Evolutionary conservation across 2,888 invertebrate species (phyloP).

Genomic region (Hermodice carunculata): DNA sequence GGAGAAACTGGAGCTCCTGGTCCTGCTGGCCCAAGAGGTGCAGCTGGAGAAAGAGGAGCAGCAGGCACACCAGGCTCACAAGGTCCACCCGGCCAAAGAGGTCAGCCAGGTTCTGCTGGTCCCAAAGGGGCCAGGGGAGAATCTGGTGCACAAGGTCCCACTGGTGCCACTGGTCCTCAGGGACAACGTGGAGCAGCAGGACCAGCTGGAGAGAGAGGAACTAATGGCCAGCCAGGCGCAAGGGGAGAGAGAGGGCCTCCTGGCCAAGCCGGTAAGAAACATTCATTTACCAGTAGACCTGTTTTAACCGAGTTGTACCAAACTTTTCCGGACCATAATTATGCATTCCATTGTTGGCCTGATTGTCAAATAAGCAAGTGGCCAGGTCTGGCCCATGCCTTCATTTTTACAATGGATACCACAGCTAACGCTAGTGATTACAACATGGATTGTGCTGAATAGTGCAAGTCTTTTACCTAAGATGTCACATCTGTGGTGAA

Average conservation of each 20-base stretch:
- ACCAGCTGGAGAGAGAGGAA: constrained; percentile 30
- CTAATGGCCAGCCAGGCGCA: constrained; percentile 24
- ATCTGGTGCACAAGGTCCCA: constrained; percentile 25
- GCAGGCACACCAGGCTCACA: not conserved
- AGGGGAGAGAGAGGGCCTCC: constrained; percentile 11
- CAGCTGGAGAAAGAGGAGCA: constrained; percentile 25
- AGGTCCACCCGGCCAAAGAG: constrained; percentile 8
- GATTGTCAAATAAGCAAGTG: no score
- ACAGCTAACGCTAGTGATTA: no score
- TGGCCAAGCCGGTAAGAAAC: not conserved
- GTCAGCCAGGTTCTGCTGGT: constrained; percentile 35
- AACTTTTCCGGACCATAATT: no score
- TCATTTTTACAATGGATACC: no score
- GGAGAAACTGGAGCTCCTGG: constrained; percentile 24
- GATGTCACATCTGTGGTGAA: no score
- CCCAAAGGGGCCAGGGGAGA: constrained; percentile 21
- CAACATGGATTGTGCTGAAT: no score
- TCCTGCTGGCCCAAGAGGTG: not conserved
- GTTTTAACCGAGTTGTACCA: no score
- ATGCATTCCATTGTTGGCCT: no score
- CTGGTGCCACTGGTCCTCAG: constrained; percentile 22
- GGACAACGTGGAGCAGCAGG: constrained; percentile 28
- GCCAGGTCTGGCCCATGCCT: no score
- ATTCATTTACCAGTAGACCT: no score
- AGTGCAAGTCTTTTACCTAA: no score